Evolutionary conservation across 2,797 vertebrate species (phyloP).

Genomic region (Hydrocynus forskahlii): DNA sequence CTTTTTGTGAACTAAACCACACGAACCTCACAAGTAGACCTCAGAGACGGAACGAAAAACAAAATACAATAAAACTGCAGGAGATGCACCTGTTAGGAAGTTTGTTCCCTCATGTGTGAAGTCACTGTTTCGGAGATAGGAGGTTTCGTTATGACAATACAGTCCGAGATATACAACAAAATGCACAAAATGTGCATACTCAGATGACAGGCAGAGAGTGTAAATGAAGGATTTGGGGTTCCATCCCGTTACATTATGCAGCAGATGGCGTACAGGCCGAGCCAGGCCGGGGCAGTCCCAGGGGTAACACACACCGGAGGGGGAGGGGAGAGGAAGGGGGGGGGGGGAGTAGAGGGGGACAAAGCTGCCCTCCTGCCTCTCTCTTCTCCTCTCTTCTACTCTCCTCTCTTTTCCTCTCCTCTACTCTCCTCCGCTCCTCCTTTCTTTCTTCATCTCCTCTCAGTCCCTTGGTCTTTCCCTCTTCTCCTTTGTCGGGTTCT

Average conservation of each 20-base stretch:
- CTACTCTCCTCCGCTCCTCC: slow-evolving; percentile 13
- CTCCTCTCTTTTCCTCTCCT: slow-evolving; percentile 15
- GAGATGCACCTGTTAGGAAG: too few relatives aligned
- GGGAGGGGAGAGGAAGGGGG: slow-evolving; percentile 56
- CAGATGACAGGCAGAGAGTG: slow-evolving; percentile 81
- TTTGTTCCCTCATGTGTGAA: too few relatives aligned
- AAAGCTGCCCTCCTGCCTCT: slow-evolving; percentile 54
- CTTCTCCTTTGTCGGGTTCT: not conserved
- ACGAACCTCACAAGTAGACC: too few relatives aligned
- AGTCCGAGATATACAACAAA: not conserved
- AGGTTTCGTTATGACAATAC: not conserved
- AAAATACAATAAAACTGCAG: too few relatives aligned
- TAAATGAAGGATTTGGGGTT: slow-evolving; percentile 86
- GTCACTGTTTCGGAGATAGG: not conserved
- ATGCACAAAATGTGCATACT: not conserved
- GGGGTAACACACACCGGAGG: slow-evolving; percentile 57
- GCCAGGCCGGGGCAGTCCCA: slow-evolving; percentile 81
- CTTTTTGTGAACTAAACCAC: too few relatives aligned
- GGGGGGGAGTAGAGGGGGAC: slow-evolving; percentile 48
- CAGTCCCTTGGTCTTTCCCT: not conserved
- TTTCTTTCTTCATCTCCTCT: slow-evolving; percentile 10
- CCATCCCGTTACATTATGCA: slow-evolving; percentile 85
- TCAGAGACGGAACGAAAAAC: too few relatives aligned
- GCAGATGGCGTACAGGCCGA: slow-evolving; percentile 84
- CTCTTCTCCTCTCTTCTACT: slow-evolving; percentile 30